Base-by-base conservation (phyloP, 1,140 invertebrate species). In the Drosophila bipectinata region DNA sequence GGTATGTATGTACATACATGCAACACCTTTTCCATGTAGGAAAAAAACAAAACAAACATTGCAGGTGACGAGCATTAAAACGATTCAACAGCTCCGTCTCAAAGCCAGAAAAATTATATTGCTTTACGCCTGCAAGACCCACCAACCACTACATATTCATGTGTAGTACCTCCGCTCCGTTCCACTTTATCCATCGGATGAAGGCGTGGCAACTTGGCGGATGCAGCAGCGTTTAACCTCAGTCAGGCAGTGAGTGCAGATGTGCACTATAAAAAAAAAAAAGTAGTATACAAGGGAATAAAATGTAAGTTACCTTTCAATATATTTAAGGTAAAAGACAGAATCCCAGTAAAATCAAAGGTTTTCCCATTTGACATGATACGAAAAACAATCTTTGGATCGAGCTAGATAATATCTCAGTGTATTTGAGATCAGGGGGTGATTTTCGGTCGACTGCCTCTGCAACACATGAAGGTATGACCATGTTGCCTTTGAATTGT, bases 61-160 rank as follows among this genome's bases (percentile, higher is more conserved):
- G 52, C 61, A 80, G 84, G 79, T 89, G 84, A 84, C 79, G 79
- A 81, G 74, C 79, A 84, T 89, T 89, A 89, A 89, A 89, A 89
- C 80, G 84, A 88, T 89, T 89, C 84, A 89, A 89, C 79, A 89
- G 73, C 84, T 89, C 52, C 77, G 72, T 49, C 79, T 76, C 79
- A 89, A 89, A 81, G 74, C 68, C 71, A 78, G 77, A 76, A 74
- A 81, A 81, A 81, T 81, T 77, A 81, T 77, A 81, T 81, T 72
- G 78, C 78, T 81, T 80, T 61, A 80, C 77, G 77, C 77, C 76
- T 61, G 64, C 59, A 67, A 32, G 51, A 57, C 41, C 18, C 26
- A 21, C 26, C 10, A 21, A 21, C 41, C 15, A 21, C 41, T 44
- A 18, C 41, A 44, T 44, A 44, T 44, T 15, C 41, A 44, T 44